Conservation (phyloP, 2,113 vertebrate species). For the Seriola aureovittata region DNA sequence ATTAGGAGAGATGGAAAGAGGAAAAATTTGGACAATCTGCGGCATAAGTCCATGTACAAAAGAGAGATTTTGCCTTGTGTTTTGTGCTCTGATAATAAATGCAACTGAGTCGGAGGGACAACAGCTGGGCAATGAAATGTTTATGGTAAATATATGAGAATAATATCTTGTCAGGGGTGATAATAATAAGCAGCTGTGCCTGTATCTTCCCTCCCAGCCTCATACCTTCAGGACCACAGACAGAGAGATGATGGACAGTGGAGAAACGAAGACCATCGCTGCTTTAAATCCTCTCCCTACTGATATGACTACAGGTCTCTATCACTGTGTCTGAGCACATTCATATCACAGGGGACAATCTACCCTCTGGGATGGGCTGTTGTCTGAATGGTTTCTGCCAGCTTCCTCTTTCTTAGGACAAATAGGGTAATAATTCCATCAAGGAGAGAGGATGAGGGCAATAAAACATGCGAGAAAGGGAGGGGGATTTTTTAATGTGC, state of each 20-base stretch:
- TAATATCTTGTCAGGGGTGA: constrained; percentile 52
- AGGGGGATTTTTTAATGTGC: constrained; percentile 66
- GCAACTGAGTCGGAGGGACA: constrained; percentile 35
- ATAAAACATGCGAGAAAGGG: constrained; percentile 67
- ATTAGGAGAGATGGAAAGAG: constrained; percentile 61
- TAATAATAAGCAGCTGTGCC: constrained; percentile 67
- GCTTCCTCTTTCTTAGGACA: constrained; percentile 65
- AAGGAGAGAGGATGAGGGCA: constrained; percentile 64
- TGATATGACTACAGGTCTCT: constrained; percentile 51
- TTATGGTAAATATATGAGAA: constrained; percentile 63
- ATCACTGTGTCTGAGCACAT: constrained; percentile 42
- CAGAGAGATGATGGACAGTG: constrained; percentile 53
- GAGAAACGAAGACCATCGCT: background rate
- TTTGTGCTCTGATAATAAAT: constrained; percentile 25
- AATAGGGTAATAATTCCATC: constrained; percentile 77
- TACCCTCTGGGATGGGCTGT: constrained; percentile 39
- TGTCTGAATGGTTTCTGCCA: constrained; percentile 56
- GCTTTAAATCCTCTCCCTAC: constrained; percentile 53
- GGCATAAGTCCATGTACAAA: constrained; percentile 7
- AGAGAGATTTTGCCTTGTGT: constrained; percentile 30
- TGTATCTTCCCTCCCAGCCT: constrained; percentile 24
- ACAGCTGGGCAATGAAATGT: constrained; percentile 59
- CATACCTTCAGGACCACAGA: constrained; percentile 42
- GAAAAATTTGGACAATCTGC: constrained; percentile 45
- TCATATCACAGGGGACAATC: constrained; percentile 54